Evolutionary conservation across 2,113 vertebrate species (phyloP).

Genomic region (Acrocephalus kingi): DNA sequence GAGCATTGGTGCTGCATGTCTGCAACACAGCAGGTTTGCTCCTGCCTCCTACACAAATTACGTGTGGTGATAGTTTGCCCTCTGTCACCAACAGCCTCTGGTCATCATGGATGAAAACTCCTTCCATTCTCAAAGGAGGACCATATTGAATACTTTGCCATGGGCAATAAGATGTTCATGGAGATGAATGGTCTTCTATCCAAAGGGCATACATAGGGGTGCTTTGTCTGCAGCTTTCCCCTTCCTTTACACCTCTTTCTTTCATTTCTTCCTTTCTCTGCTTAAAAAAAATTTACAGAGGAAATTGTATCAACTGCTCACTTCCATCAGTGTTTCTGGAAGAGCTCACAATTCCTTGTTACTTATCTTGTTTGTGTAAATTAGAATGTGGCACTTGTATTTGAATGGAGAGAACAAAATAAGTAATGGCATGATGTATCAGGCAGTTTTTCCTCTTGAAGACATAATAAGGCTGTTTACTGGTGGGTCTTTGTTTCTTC

Average conservation of each 20-base stretch:
- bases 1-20: background rate
- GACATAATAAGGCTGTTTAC: conserved; percentile 4
- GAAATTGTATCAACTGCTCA: background rate
- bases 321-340: background rate
- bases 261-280: background rate
- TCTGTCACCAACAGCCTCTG: background rate
- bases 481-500: background rate
- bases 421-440: background rate
- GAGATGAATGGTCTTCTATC: background rate
- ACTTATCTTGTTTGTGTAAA: background rate
- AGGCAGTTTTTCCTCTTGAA: background rate
- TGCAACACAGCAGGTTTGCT: background rate
- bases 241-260: background rate
- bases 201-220: fast-evolving
- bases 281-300: background rate
- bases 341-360: background rate
- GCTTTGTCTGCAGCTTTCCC: background rate
- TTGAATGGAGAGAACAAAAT: background rate
- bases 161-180: fast-evolving
- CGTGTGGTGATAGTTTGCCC: fast-evolving
- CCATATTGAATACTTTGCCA: background rate
- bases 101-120: background rate
- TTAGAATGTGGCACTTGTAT: background rate
- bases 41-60: background rate
- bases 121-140: background rate